A percentile compares a stretch with the other conserved stretches of the same genome.
Evolutionary conservation across 2,113 vertebrate genomes (phyloP).

Genomic region (Coptodon bakossiorum): DNA sequence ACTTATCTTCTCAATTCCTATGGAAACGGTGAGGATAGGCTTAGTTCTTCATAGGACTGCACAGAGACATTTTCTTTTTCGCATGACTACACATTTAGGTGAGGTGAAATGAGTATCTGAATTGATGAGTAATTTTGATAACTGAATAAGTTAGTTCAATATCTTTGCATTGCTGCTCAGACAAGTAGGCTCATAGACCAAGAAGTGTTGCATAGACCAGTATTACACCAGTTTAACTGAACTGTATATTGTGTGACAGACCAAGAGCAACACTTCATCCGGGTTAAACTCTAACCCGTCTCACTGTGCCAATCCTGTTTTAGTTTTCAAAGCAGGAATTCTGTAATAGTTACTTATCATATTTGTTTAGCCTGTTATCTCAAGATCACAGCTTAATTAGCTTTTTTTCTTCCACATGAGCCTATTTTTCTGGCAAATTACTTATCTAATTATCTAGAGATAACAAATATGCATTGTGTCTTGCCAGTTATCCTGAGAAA

Average conservation of each 20-base stretch:
- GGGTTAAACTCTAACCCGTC: background rate
- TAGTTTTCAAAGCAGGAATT: background rate
- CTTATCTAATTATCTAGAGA: background rate
- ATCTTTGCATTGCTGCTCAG: background rate
- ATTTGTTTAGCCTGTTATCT: background rate
- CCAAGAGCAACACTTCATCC: background rate
- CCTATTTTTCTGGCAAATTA: background rate
- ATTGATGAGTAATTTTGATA: background rate
- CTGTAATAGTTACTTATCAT: background rate
- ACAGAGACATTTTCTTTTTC: background rate
- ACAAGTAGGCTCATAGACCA: background rate
- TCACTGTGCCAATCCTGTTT: background rate
- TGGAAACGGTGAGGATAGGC: rapidly evolving
- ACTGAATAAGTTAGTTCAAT: background rate
- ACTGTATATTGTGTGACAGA: background rate
- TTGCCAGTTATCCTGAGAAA: background rate
- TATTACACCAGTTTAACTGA: background rate
- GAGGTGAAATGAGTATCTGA: background rate
- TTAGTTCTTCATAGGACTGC: background rate
- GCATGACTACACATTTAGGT: background rate
- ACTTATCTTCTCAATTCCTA: background rate
- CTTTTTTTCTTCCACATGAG: background rate
- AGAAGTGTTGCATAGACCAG: background rate
- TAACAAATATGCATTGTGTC: background rate
- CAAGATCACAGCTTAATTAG: background rate